Base-by-base conservation (phyloP, 2,113 vertebrate species). In the Colistium nudipinnis region DNA sequence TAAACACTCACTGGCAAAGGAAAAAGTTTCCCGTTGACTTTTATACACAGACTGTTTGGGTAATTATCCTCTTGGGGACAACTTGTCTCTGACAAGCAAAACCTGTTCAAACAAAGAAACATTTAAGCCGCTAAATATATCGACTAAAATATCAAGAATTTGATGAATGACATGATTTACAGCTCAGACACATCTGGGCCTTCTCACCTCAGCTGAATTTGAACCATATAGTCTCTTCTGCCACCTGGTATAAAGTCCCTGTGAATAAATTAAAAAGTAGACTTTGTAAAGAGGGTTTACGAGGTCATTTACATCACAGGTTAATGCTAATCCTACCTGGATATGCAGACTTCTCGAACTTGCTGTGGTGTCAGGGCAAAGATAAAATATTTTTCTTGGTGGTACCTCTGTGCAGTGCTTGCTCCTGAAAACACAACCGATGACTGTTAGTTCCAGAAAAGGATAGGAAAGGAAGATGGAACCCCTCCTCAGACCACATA, bases 301-400 rank as follows among this genome's bases (percentile, higher is more conserved):
- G n/a, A n/a, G 14, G 59, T 38, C 9, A 49, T 22, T 14, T 19
- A 48, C 27, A 41, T 48, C 11, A 65, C 7, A 19, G 4, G n/a
- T n/a, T n/a, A n/a, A n/a, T n/a, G n/a, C n/a, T n/a, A n/a, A n/a
- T 77, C 86, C 88, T 94, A 98, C 97, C 97, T 95, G 84, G 97
- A 99, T 92, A 98, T 97, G 92, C 96, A 98, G 70, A 99, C 95
- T 89, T 98, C 97, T 91, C 97, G 94, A 84, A 99, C 97, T 90
- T 99, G 97, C 61, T 99, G 97, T 77, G 97, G 97, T 19, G 97
- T 98, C 93, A 99, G 84, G 57, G 97, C 97, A 91, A 99, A 99
- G 89, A 98, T 97, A 74, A 98, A 99, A 89, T 95, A 97, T 83
- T 97, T 98, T 85, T 98, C 97, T 78, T 99, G 97, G 86, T 98